Evolutionary conservation across 2,888 invertebrate genomes (phyloP), one percentile per base, ranked within the genome.

Genomic region (Dynastes grantii): DNA sequence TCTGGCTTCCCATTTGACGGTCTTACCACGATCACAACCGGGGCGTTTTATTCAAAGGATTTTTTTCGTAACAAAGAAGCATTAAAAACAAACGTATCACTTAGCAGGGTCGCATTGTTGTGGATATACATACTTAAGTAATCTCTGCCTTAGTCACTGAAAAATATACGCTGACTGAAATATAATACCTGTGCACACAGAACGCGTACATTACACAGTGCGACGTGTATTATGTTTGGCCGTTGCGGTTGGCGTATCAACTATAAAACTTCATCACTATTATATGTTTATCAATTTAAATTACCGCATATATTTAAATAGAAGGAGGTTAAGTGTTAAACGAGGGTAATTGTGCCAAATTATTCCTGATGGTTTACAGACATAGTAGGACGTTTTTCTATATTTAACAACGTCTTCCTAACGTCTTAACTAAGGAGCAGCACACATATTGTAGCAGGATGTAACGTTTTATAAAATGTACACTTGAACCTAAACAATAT

Each of bases 301-400:
- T 75, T 75, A 75, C 73, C 61, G 61, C 73, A 75, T 9, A 22
- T 75, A 75, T 75, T 75, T 75, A 61, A 61, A 75, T 75, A 75
- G 61, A 75, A 75, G 22, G 73, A 75, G 73, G 73, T 75, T 75
- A 75, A 75, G 73, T 75, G 73, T 75, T 75, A 75, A 75, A 75
- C 73, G 73, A 75, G 73, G 61, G 61, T 61, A 61, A 75, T 61
- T 61, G 61, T 45, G 61, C 61, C 73, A 61, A 75, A 75, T 75
- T 75, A 45, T 61, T 40, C 40, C 61, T 61, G 73, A 75, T 45
- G 73, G 29, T 51, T 16, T 32, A 51, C 51, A 27, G 73, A 61
- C 16, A 61, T 49, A 45, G 27, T 75, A 40, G 73, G 61, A 75
- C 27, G 61, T 45, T 61, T 75, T 61, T 40, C 11, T 73, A 61